phyloP scores from a whole-genome alignment of 1,140 invertebrate species.

The Sminthurinus signatus region DNA sequence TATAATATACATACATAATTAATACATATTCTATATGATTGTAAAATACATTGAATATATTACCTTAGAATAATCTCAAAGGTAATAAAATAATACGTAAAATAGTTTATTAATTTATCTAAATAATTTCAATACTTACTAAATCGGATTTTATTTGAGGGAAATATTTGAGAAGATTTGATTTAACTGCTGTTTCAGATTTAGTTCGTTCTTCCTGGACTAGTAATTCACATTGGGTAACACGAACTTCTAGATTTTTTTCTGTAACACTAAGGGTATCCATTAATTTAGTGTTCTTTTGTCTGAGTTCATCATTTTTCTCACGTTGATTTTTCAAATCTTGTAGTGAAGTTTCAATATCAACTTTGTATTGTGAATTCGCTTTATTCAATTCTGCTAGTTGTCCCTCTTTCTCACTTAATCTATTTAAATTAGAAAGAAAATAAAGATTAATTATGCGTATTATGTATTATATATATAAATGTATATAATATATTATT shows the following conservation, averaged over 20 bases:
- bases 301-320: conserved; percentile 27
- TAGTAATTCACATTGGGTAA: conserved; percentile 17
- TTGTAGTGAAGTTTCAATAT: neutral
- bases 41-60: no score
- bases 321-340: conserved; percentile 5
- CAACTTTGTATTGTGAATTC: neutral
- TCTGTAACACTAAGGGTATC: conserved; percentile 31
- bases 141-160: conserved; percentile 8
- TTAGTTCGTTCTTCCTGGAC: conserved; percentile 17
- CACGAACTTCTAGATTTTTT: conserved; percentile 24
- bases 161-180: conserved; percentile 10
- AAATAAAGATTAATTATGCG: no score
- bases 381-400: conserved; percentile 2
- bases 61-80: no score
- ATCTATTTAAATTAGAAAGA: neutral
- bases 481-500: no score
- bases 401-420: conserved; percentile 7
- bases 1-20: no score
- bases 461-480: no score
- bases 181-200: neutral
- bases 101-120: no score
- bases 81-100: no score
- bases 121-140: neutral
- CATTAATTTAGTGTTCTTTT: conserved; percentile 28
- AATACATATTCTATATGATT: no score